A percentile compares a stretch with the other conserved stretches of the same genome.
These are phyloP conservation scores for Drosophila acutilabella DNA, from an alignment of 2,888 invertebrate genomes.

Conservation along the genomic window DNA sequence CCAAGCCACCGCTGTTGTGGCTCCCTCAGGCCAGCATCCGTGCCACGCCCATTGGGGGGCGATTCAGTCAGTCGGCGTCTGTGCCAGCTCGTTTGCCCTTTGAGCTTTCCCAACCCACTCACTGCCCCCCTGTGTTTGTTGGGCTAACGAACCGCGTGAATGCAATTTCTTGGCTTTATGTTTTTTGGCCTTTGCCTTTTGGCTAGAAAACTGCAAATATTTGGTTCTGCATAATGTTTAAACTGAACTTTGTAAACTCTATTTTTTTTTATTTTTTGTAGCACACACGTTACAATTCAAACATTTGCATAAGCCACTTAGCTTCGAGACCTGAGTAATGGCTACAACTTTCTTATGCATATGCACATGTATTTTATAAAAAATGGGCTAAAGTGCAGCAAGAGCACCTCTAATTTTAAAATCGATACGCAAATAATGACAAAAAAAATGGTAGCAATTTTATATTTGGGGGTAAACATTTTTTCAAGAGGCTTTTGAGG, in stretches of 20 bases:
- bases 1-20: conserved; percentile 32
- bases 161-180: conserved; percentile 71
- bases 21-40: conserved; percentile 5
- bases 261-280: neutral
- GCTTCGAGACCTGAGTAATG: conserved; percentile 24
- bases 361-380: conserved; percentile 9
- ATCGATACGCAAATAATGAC: no score
- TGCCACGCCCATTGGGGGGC: conserved; percentile 34
- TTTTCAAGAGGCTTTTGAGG: no score
- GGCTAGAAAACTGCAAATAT: conserved; percentile 54
- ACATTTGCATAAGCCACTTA: conserved; percentile 69
- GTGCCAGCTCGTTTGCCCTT: conserved; percentile 66
- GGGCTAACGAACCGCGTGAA: conserved; percentile 80
- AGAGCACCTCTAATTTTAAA: neutral
- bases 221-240: conserved; percentile 54
- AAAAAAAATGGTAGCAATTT: no score
- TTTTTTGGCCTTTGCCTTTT: conserved; percentile 44
- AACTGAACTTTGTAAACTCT: conserved; percentile 31
- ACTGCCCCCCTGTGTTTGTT: conserved; percentile 61
- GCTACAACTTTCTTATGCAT: conserved; percentile 18
- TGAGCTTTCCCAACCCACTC: conserved; percentile 43
- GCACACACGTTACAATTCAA: conserved; percentile 33
- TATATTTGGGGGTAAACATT: no score
- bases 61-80: conserved; percentile 43
- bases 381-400: neutral